A percentile compares a stretch with the other conserved stretches of the same genome.
These are phyloP conservation scores for Drosophila bipectinata DNA, from an alignment of 1,140 invertebrate genomes.

Conservation along the genomic window DNA sequence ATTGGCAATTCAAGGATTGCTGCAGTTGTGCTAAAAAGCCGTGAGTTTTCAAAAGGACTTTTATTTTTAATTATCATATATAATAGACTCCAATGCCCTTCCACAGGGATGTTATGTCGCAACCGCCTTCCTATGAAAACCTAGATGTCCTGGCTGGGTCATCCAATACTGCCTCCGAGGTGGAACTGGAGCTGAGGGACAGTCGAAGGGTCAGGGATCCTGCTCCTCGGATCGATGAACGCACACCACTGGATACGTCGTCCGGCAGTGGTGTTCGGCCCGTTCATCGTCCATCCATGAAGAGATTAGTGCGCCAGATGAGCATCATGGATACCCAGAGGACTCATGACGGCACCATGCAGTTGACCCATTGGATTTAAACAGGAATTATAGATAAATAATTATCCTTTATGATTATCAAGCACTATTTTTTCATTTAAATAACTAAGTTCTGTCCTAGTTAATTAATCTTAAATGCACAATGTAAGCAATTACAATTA, in stretches of 20 bases:
- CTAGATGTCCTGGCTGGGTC: slow-evolving; percentile 85
- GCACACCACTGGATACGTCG: slow-evolving; percentile 81
- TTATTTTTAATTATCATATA: slow-evolving; percentile 2
- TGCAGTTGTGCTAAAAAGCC: slow-evolving; percentile 87
- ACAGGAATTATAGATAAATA: too few relatives aligned
- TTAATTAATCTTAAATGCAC: slow-evolving; percentile 16
- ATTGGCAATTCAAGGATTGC: slow-evolving; percentile 91
- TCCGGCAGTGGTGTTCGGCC: slow-evolving; percentile 32
- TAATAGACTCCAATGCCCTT: not conserved
- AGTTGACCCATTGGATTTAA: slow-evolving; percentile 93
- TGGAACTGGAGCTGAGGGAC: slow-evolving; percentile 64
- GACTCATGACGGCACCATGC: slow-evolving; percentile 90
- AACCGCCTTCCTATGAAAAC: slow-evolving; percentile 86
- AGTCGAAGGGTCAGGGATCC: slow-evolving; percentile 40
- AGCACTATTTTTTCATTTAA: not conserved
- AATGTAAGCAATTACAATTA: slow-evolving; percentile 44
- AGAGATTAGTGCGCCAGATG: slow-evolving; percentile 88
- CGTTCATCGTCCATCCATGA: slow-evolving; percentile 86
- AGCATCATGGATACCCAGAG: slow-evolving; percentile 92
- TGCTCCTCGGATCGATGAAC: slow-evolving; percentile 66
- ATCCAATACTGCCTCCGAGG: slow-evolving; percentile 77
- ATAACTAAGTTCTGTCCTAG: not conserved
- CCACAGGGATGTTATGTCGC: slow-evolving; percentile 56
- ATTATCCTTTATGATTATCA: not conserved
- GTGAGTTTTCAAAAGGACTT: slow-evolving; percentile 76